These are phyloP conservation scores for Panopea generosa DNA, from an alignment of 2,888 invertebrate genomes.

Conservation along the genomic window DNA sequence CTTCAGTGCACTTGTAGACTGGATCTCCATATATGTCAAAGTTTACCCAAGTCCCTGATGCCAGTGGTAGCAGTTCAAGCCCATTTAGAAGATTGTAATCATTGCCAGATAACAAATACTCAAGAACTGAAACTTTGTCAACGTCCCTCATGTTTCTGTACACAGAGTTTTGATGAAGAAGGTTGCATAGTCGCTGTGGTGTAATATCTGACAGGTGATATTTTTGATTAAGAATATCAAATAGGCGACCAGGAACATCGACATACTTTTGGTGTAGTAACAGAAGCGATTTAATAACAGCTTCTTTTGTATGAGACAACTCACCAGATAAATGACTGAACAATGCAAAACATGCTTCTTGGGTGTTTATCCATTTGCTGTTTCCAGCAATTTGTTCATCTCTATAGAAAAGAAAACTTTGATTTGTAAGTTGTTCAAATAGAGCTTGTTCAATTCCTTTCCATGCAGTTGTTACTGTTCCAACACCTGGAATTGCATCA, in stretches of 20 bases:
- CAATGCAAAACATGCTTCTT: slow-evolving; percentile 2
- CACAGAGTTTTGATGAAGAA: background rate
- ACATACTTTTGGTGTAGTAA: slow-evolving; percentile 2
- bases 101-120: slow-evolving; percentile 29
- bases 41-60: slow-evolving; percentile 24
- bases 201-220: slow-evolving; percentile 1
- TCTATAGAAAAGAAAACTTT: slow-evolving; percentile 1
- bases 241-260: slow-evolving; percentile 5
- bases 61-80: slow-evolving; percentile 51
- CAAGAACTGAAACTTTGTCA: slow-evolving; percentile 40
- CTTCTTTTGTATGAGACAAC: background rate
- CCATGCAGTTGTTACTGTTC: slow-evolving; percentile 30
- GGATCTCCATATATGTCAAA: slow-evolving; percentile 11
- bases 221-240: slow-evolving; percentile 3
- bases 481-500: slow-evolving; percentile 38
- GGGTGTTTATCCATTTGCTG: background rate
- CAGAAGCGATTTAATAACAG: slow-evolving; percentile 8
- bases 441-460: slow-evolving; percentile 14
- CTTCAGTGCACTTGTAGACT: slow-evolving; percentile 21
- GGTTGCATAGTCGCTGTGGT: slow-evolving; percentile 6
- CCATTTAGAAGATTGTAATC: slow-evolving; percentile 19
- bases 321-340: too few relatives aligned
- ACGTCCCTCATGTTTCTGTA: slow-evolving; percentile 6
- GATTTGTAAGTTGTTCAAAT: slow-evolving; percentile 3
- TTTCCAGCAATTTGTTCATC: background rate